Conservation (phyloP, 1,140 invertebrate genomes). For the Drosophila ogumai region DNA sequence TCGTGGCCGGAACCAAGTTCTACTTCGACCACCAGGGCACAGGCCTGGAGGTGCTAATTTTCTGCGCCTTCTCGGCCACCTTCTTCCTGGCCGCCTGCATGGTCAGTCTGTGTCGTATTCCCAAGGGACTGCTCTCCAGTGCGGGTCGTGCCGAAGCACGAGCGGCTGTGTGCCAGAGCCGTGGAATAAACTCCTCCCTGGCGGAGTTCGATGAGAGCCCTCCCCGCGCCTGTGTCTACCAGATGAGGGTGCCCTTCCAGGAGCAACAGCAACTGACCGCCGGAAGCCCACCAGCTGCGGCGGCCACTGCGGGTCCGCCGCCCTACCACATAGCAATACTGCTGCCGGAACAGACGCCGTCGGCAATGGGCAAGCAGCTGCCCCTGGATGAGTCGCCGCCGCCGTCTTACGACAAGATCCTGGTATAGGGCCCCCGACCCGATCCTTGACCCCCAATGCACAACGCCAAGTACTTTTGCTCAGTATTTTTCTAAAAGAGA, state of each 20-base stretch:
- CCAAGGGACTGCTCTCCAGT: constrained; percentile 59
- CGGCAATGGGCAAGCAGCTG: constrained; percentile 73
- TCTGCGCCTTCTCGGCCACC: constrained; percentile 88
- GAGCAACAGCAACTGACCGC: constrained; percentile 52
- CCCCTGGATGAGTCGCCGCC: constrained; percentile 86
- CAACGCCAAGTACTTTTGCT: constrained; percentile 66
- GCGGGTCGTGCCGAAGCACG: constrained; percentile 45
- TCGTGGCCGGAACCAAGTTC: constrained; percentile 88
- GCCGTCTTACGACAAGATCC: constrained; percentile 87
- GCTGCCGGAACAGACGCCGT: constrained; percentile 85
- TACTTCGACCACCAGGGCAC: constrained; percentile 89
- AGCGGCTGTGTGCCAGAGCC: constrained; percentile 58
- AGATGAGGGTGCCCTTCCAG: constrained; percentile 60
- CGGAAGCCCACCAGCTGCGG: constrained; percentile 18
- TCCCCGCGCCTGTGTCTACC: constrained; percentile 49
- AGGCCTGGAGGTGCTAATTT: constrained; percentile 88
- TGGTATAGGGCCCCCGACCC: constrained; percentile 76
- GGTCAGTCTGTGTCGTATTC: constrained; percentile 86
- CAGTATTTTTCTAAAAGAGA: constrained; percentile 78
- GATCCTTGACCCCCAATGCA: constrained; percentile 41
- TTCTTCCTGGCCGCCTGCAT: constrained; percentile 88
- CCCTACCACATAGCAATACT: constrained; percentile 88
- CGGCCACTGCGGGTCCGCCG: constrained; percentile 83
- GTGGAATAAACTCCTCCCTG: constrained; percentile 33
- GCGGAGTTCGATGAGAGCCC: constrained; percentile 5